Evolutionary conservation across 2,888 invertebrate genomes (phyloP).

Genomic region (Catocala sponsa): DNA sequence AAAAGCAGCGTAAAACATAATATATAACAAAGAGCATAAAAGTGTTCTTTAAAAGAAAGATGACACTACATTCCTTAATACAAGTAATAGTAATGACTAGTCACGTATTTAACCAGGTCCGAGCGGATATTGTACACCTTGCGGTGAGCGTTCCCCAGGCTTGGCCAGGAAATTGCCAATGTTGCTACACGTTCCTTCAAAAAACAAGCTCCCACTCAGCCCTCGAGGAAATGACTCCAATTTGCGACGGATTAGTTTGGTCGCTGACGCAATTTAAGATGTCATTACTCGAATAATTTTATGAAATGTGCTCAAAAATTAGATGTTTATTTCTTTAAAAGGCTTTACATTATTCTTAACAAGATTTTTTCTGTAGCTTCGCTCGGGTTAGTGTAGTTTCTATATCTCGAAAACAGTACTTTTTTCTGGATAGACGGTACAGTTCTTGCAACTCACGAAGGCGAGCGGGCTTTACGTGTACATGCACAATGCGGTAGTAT

Average conservation of each 20-base stretch:
- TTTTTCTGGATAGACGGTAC: no score
- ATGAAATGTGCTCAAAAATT: slow-evolving; percentile 3
- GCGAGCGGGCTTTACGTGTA: no score
- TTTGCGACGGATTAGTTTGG: slow-evolving; percentile 50
- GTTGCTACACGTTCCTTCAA: slow-evolving; percentile 41
- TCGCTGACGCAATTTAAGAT: slow-evolving; percentile 40
- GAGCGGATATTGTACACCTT: slow-evolving; percentile 38
- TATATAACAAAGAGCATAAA: not conserved
- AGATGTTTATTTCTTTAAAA: slow-evolving; percentile 11
- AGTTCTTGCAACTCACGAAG: no score
- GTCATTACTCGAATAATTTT: slow-evolving; percentile 32
- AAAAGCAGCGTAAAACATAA: no score
- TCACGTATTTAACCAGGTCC: slow-evolving; percentile 23
- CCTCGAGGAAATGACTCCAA: slow-evolving; percentile 56
- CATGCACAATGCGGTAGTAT: no score
- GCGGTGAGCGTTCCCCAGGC: slow-evolving; percentile 37
- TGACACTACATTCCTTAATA: not conserved
- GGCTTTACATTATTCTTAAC: no score
- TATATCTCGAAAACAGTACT: no score
- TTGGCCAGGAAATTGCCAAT: slow-evolving; percentile 53
- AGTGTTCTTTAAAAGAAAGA: not conserved
- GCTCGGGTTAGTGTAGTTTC: no score
- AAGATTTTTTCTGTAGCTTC: no score
- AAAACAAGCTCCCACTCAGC: slow-evolving; percentile 40
- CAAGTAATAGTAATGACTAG: slow-evolving; percentile 13